Percentiles rank a stretch among this genome's conserved stretches.
Conservation (phyloP, 1,140 invertebrate species). For the Apis cerana region DNA sequence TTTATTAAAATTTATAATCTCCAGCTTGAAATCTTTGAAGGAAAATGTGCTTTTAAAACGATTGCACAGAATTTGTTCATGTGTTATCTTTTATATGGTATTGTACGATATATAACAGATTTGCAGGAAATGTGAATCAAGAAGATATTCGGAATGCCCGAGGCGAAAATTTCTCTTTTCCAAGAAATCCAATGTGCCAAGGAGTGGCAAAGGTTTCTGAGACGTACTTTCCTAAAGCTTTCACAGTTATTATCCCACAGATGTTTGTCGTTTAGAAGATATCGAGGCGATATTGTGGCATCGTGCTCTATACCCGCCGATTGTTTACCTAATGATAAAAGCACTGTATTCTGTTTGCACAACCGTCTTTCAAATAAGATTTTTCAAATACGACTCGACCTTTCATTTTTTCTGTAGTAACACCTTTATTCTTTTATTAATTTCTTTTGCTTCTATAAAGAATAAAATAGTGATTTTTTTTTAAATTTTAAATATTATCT, state of each 20-base stretch:
- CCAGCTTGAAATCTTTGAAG: background rate
- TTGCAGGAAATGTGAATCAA: background rate
- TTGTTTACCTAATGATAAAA: slow-evolving; percentile 79
- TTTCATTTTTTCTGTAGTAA: background rate
- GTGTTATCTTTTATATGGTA: background rate
- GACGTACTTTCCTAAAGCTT: slow-evolving; percentile 70
- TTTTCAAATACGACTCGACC: slow-evolving; percentile 8
- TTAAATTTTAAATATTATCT: background rate
- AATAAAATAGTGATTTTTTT: background rate
- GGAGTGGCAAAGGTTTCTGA: slow-evolving; percentile 27
- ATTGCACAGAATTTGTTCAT: background rate
- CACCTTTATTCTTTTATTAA: background rate
- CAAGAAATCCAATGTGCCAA: slow-evolving; percentile 36
- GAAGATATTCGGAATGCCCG: slow-evolving; percentile 8
- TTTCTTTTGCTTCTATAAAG: background rate
- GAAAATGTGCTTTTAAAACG: background rate
- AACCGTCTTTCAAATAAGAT: slow-evolving; percentile 64
- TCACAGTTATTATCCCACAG: slow-evolving; percentile 76
- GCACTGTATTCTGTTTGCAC: slow-evolving; percentile 70
- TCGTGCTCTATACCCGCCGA: slow-evolving; percentile 32
- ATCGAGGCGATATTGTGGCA: slow-evolving; percentile 49
- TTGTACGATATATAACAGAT: background rate
- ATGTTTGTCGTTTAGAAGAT: slow-evolving; percentile 73
- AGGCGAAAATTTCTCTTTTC: slow-evolving; percentile 54
- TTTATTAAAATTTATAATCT: too few species aligned